phyloP scores from a whole-genome alignment of 2,888 invertebrate genomes.

The Tuta absoluta region DNA sequence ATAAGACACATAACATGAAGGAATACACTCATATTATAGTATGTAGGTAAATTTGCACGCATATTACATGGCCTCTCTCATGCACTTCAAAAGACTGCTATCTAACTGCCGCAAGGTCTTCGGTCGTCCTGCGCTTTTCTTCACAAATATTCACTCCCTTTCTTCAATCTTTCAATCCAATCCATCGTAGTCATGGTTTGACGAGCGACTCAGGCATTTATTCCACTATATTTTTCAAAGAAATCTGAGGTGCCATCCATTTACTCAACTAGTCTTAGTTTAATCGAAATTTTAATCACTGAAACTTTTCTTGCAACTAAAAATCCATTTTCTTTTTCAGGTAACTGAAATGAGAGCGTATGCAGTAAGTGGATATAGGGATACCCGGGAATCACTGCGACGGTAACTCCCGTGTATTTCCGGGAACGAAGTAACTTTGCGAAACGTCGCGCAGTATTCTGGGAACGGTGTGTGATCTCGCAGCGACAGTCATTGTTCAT shows the following conservation, averaged over 20 bases:
- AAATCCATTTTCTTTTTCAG: background rate
- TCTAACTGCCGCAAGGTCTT: too few species aligned
- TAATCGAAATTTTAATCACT: background rate
- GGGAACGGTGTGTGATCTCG: background rate
- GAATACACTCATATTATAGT: too few species aligned
- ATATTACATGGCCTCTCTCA: too few species aligned
- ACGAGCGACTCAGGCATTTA: too few species aligned
- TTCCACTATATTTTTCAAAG: too few species aligned
- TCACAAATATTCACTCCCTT: too few species aligned
- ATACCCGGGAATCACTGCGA: background rate
- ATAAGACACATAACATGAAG: too few species aligned
- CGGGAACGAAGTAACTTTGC: background rate
- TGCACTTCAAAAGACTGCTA: too few species aligned
- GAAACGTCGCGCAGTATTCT: background rate
- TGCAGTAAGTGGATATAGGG: slow-evolving; percentile 4
- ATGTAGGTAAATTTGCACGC: too few species aligned
- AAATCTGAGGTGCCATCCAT: background rate
- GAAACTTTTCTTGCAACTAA: background rate
- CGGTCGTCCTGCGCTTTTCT: too few species aligned
- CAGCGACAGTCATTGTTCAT: background rate
- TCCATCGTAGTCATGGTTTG: too few species aligned
- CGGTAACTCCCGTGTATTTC: background rate
- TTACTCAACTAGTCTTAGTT: background rate
- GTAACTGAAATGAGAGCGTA: background rate
- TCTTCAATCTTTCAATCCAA: too few species aligned